Evolutionary conservation across 2,113 vertebrate genomes (phyloP).

Genomic region (Elephas maximus): DNA sequence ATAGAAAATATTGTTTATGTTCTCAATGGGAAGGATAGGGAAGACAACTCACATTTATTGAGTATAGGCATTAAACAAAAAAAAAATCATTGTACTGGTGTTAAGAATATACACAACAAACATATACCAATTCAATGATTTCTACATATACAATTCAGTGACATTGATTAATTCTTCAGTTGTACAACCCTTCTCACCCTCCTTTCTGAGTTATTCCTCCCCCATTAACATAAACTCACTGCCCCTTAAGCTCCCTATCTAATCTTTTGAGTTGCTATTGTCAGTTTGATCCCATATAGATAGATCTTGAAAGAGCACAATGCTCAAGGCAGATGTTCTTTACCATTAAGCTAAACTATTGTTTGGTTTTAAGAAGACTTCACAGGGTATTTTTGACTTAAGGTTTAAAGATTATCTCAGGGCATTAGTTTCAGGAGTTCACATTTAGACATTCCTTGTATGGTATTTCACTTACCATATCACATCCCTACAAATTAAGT

Average conservation of each 20-base stretch:
- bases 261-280: background rate
- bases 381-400: background rate
- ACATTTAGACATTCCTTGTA: background rate
- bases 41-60: conserved; percentile 22
- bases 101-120: background rate
- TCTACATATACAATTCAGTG: background rate
- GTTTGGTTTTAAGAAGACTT: background rate
- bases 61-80: background rate
- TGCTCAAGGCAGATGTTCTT: too few species aligned
- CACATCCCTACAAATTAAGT: background rate
- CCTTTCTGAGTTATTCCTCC: background rate
- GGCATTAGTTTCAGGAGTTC: background rate
- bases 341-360: background rate
- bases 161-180: background rate
- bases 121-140: background rate
- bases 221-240: background rate
- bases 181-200: background rate
- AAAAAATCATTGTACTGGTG: background rate
- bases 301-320: background rate
- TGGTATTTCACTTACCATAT: background rate
- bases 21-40: background rate
- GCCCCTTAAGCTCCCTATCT: background rate
- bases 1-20: background rate
- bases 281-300: background rate
- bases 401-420: background rate